These are phyloP conservation scores for Parascotia fuliginaria DNA, from an alignment of 2,888 invertebrate species.

Conservation along the genomic window DNA sequence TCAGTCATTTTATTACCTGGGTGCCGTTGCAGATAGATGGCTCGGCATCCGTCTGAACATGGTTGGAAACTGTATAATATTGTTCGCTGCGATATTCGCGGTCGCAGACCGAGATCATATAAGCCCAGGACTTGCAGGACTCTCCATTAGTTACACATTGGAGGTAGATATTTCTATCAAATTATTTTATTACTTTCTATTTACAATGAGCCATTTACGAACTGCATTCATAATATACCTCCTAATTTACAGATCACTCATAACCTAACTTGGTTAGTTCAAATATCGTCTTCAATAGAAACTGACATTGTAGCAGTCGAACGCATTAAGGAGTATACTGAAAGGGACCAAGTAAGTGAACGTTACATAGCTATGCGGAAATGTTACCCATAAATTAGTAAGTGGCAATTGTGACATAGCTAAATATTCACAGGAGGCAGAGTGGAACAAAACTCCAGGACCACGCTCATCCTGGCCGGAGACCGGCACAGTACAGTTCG, in stretches of 20 bases:
- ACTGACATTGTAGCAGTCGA: constrained; percentile 99
- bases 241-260: constrained; percentile 91
- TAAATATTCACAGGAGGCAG: constrained; percentile 86
- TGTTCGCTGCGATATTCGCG: constrained; percentile 97
- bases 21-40: constrained; percentile 97
- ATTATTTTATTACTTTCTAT: too few species aligned
- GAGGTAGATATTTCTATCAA: constrained; percentile 87
- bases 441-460: constrained; percentile 89
- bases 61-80: constrained; percentile 97
- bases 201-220: too few species aligned
- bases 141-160: constrained; percentile 95
- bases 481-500: constrained; percentile 92
- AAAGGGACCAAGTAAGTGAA: constrained; percentile 88
- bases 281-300: constrained; percentile 98
- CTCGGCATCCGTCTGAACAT: constrained; percentile 97
- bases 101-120: constrained; percentile 91
- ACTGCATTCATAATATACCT: not conserved
- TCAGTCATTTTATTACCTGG: constrained; percentile 96
- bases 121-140: constrained; percentile 93
- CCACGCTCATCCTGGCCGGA: constrained; percentile 92
- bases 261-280: constrained; percentile 97
- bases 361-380: not conserved
- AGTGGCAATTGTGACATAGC: not conserved
- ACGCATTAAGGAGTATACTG: constrained; percentile 97
- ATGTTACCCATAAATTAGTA: too few species aligned